phyloP scores from a whole-genome alignment of 2,888 invertebrate genomes.

The Mycogona germanica region DNA sequence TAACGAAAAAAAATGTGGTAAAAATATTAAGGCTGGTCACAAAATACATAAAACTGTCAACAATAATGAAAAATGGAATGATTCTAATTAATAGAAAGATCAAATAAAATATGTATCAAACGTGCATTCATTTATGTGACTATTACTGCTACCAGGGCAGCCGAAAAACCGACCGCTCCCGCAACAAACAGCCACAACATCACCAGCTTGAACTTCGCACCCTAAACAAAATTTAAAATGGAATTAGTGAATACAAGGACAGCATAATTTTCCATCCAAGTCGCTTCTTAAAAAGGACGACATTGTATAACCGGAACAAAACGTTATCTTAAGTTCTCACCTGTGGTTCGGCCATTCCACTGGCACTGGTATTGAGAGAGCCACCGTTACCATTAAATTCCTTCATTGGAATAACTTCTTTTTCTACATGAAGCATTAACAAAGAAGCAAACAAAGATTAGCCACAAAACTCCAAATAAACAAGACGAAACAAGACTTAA shows the following conservation, averaged over 20 bases:
- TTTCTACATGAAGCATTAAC: neutral
- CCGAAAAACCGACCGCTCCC: conserved; percentile 52
- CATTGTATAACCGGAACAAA: neutral
- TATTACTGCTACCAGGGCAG: conserved; percentile 50
- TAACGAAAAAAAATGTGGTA: too few species aligned
- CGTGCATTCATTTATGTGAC: conserved; percentile 10
- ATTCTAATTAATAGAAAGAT: too few species aligned
- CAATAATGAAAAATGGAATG: too few species aligned
- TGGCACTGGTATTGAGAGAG: conserved; percentile 1
- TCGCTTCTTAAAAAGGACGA: too few species aligned
- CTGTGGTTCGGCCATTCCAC: conserved; percentile 2
- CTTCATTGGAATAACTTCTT: conserved; percentile 10
- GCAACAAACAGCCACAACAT: conserved; percentile 65
- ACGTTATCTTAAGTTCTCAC: neutral
- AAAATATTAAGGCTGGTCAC: too few species aligned
- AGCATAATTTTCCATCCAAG: neutral
- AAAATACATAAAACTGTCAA: too few species aligned
- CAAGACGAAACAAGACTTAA: too few species aligned
- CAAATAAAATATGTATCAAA: too few species aligned
- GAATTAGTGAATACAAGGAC: neutral
- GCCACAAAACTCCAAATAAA: too few species aligned
- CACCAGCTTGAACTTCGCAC: conserved; percentile 59
- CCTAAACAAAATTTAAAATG: conserved; percentile 43
- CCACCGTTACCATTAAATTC: neutral
- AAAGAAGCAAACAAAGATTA: neutral